These are phyloP conservation scores for Sturnus vulgaris DNA, from an alignment of 2,113 vertebrate genomes.

Conservation along the genomic window DNA sequence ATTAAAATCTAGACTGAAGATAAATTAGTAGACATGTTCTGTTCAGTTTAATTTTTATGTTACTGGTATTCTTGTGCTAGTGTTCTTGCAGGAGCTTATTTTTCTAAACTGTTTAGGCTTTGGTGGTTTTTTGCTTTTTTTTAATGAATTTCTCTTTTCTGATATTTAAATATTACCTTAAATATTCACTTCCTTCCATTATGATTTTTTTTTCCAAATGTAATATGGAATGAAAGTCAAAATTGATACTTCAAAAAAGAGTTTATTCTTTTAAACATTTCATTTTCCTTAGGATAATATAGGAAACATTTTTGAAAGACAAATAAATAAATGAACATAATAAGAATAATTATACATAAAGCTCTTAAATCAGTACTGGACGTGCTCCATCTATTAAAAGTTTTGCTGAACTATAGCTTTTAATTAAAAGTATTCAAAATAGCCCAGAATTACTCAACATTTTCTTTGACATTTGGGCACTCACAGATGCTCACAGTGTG, in stretches of 20 bases:
- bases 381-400: background rate
- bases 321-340: background rate
- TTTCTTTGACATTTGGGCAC: background rate
- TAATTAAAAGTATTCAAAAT: background rate
- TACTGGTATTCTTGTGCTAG: background rate
- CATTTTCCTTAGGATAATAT: background rate
- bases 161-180: background rate
- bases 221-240: background rate
- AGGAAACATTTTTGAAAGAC: background rate
- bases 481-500: background rate
- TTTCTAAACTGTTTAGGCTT: background rate
- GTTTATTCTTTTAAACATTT: background rate
- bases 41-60: background rate
- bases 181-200: background rate
- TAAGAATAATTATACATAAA: background rate
- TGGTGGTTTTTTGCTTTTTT: background rate
- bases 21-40: background rate
- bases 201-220: background rate
- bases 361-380: background rate
- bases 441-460: background rate
- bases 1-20: background rate
- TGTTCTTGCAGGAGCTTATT: background rate
- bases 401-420: background rate
- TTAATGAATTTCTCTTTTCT: background rate
- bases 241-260: background rate